Base-by-base conservation (phyloP, 2,113 vertebrate species). In the Paracanthobrama guichenoti region DNA sequence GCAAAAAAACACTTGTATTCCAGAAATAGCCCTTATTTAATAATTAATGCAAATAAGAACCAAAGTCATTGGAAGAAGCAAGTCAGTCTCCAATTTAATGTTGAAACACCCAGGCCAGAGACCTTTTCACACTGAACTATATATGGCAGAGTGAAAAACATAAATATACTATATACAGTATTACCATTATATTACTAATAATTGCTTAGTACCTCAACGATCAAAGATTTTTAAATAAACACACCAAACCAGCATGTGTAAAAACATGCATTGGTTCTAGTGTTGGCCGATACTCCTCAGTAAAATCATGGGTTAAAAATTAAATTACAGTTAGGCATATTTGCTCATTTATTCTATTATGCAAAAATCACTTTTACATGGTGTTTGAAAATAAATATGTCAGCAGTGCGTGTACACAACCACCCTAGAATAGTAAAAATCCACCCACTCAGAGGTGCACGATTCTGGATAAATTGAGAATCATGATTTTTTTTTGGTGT, bases 41-140 rank as follows among this genome's bases (percentile, higher is more conserved):
- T 60, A 62, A 79, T 62, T 62, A 24, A 79, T 79, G n/a, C 76
- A 79, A 44, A 59, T 14, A n/a, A n/a, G 31, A 77, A 26, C 12
- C 39, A 11, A 76, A 28, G 18, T 22, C 73, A 76, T 9, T 26
- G 18, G 31, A 77, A 57, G 69, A 46, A 72, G 22, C 18, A 57
- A 39, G 18, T 39, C 53, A n/a, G 57, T 18, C 22, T 60, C 18
- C 22, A n/a, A 10, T 60, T 24, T 60, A 60, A 79, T 79, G n/a
- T 20, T 39, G 77, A 79, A 62, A 62, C 24, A 16, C 57, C 13
- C 26, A 12, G 62, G 39, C 14, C 6, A 16, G 31, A 59, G 9
- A 59, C 13, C 35, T 76, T 55, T 77, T 59, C 31, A 59, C 22
- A 60, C 6, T 42, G 20, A 55, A 53, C 48, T 35, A 55, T 14